Percentiles rank a stretch among this genome's conserved stretches.
phyloP scores from a whole-genome alignment of 53 echinoderm and acorn worm species.

The Mesocentrotus franciscanus region DNA sequence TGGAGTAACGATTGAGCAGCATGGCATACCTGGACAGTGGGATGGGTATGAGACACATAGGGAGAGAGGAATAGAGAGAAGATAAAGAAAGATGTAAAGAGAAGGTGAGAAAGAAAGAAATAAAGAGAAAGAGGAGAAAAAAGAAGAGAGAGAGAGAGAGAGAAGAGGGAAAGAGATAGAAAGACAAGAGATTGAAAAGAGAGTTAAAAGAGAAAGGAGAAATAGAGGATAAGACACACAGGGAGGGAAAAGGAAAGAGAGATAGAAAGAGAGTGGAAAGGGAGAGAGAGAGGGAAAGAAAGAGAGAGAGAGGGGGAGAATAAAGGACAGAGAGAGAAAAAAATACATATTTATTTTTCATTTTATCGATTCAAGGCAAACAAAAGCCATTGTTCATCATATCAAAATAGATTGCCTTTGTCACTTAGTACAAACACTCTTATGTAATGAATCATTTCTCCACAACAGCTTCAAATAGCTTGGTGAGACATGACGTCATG shows the following conservation, averaged over 20 bases:
- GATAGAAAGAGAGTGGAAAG: not conserved
- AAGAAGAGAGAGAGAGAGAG: not conserved
- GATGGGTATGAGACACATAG: not conserved
- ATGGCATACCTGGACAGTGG: slow-evolving; percentile 81
- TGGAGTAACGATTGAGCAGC: slow-evolving; percentile 82
- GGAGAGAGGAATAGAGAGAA: not conserved
- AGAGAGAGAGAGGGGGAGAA: too few species aligned
- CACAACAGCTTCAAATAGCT: not conserved
- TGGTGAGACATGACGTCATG: not conserved
- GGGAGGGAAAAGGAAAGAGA: not conserved
- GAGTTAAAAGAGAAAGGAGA: not conserved
- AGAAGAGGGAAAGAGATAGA: not conserved
- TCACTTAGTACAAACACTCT: not conserved
- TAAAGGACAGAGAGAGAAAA: not conserved
- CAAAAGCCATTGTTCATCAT: not conserved
- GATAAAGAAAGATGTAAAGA: not conserved
- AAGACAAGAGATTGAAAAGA: not conserved
- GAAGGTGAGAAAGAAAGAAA: not conserved
- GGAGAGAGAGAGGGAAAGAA: not conserved
- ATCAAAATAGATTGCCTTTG: not conserved
- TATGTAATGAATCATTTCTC: not conserved
- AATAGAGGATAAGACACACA: not conserved
- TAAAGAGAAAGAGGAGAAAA: not conserved
- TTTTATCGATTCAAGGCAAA: not conserved
- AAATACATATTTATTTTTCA: not conserved